Base-by-base conservation (phyloP, 2,888 invertebrate species). In the Pantelozetes paolii region DNA sequence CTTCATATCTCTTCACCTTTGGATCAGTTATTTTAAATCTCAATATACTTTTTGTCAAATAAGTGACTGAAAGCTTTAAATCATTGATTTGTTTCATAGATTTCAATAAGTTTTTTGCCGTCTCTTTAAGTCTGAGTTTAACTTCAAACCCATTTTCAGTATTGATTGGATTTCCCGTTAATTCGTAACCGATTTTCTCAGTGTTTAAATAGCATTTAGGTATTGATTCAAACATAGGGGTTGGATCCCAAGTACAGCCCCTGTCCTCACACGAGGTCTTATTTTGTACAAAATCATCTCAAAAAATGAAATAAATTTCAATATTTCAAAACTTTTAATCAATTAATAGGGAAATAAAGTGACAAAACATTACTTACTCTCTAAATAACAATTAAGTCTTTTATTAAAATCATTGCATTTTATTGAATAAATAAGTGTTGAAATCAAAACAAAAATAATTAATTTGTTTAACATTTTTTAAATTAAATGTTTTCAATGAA, bases 1-100 rank as follows among this genome's bases (percentile, higher is more conserved):
- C 77, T 59, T 77, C 77, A 15, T 74, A 77, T 15, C 77, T 50
- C n/a, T 74, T 42, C 13, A 26, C 50, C 0, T 40, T 30, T 1
- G 32, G 23, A 30, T 77, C 77, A 11, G 13, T 67, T 74, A 77
- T 73, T 62, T 71, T 75, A 9, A 77, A 64, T 32, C 77, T 23
- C 0, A 77, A n/a, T 20, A 76, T 76, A n/a, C 76, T 64, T 20
- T 76, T 64, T 1, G 72, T 75, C n/a, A 77, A 30, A 26, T 73
- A 74, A 9, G 36, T 75, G 18, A 77, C 67, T n/a, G 74, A 50
- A 13, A 77, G 59, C 1, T n/a, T 40, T 5, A 76, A 62, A 15
- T 28, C 59, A 0, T 40, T n/a, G 1, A 74, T 45, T 59, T 54
- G 54, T 26, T n/a, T 20, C 15, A 5, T 67, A 11, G 5, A 67